Base-by-base conservation (phyloP, 1,140 invertebrate genomes). In the Triops longicaudatus region DNA sequence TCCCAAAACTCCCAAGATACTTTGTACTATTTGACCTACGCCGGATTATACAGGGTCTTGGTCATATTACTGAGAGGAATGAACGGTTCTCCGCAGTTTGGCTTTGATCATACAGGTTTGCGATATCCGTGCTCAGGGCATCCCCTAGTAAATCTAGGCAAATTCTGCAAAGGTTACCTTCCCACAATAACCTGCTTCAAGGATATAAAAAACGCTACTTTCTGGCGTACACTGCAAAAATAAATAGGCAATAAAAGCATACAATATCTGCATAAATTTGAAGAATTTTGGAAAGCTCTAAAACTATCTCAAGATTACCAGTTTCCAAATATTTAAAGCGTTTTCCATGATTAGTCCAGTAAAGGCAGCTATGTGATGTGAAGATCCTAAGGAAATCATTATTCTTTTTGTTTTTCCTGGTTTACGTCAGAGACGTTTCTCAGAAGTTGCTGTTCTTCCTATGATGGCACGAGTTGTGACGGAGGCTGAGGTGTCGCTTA, bases 401-500 rank as follows among this genome's bases (percentile, higher is more conserved):
- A 14, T 63, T 63, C 14, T 63, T 22, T 63, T 22, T 63, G n/a
- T 1, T 22, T 63, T 17, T 14, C 22, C 50, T 37, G n/a, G 17
- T 22, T 63, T 63, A 14, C 50, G 50, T 63, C 50, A 63, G 3
- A 63, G 50, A 63, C 22, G 6, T 63, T 63, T 63, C 50, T 9
- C 9, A 63, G 50, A 63, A 63, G 4, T 63, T 63, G n/a, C 22
- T 63, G 14, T 14, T 63, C 22, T 63, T 22, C 17, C 22, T 63
- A 3, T 17, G 14, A 63, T 63, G 50, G 3, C 6, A 9, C 5
- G 3, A 9, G 14, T n/a, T 63, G 50, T 63, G 50, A 63, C 50
- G 50, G 50, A 63, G 50, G 50, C 50, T 63, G 50, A 63, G 50
- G 50, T 63, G 50, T 63, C 50, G 22, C 50, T 63, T 63, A 63